Conservation (phyloP, 2,797 vertebrate species). For the Phalloptychus januarius region DNA sequence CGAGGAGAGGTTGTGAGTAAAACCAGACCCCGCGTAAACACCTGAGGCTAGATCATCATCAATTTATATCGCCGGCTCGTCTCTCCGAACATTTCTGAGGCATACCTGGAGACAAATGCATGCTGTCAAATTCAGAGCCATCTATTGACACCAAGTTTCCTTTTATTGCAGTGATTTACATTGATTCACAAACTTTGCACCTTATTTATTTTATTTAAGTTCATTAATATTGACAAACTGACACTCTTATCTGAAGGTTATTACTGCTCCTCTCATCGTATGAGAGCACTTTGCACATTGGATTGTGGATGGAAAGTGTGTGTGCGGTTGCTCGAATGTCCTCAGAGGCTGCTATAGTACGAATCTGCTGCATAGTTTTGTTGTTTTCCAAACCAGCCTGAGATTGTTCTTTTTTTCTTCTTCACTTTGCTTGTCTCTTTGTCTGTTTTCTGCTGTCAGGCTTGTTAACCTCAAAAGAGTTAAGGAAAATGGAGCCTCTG, state of each 20-base stretch:
- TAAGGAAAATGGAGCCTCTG: constrained; percentile 20
- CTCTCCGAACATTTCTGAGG: background rate
- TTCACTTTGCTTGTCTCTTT: background rate
- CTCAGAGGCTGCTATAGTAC: constrained; percentile 1
- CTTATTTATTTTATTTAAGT: constrained; percentile 7
- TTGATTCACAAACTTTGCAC: background rate
- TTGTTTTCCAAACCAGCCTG: constrained; percentile 22
- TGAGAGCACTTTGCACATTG: background rate
- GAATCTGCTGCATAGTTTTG: constrained; percentile 20
- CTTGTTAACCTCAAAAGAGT: constrained; percentile 31
- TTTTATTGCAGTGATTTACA: constrained; percentile 2
- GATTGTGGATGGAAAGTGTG: constrained; percentile 8
- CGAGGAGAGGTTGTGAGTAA: constrained; percentile 49
- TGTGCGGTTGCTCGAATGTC: background rate
- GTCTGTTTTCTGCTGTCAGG: constrained; percentile 21
- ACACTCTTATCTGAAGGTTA: background rate
- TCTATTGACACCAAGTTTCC: background rate
- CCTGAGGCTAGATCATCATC: constrained; percentile 26
- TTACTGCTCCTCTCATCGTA: background rate
- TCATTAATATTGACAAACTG: background rate
- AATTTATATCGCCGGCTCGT: background rate
- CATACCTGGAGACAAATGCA: background rate
- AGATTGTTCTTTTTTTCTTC: constrained; percentile 13
- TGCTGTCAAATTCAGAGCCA: background rate
- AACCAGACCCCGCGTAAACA: constrained; percentile 26